Percentiles rank a stretch among this genome's conserved stretches.
Evolutionary conservation across 30 jellyfish, hydroid and myxozoan species (phyloP).

Genomic region (Aurelia sp.): DNA sequence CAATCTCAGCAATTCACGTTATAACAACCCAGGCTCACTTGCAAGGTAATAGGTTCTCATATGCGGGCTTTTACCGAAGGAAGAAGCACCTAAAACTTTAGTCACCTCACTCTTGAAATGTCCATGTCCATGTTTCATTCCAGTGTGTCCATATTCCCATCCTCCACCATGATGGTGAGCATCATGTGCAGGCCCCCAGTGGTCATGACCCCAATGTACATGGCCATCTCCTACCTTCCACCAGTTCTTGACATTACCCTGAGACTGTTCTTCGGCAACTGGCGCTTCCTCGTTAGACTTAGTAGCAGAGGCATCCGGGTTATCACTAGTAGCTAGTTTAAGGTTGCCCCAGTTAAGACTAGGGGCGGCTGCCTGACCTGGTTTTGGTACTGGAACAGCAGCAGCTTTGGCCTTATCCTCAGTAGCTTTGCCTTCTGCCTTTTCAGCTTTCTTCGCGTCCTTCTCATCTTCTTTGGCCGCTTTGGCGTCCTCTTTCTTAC

Average conservation of each 20-base stretch:
- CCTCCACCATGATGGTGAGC: slow-evolving; percentile 94
- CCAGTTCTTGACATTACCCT: slow-evolving; percentile 85
- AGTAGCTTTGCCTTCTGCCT: slow-evolving; percentile 27
- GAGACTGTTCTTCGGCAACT: slow-evolving; percentile 28
- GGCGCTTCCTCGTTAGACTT: slow-evolving; percentile 15
- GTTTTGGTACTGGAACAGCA: slow-evolving; percentile 51
- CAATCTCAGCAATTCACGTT: no score
- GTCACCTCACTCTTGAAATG: slow-evolving; percentile 54
- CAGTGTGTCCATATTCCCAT: slow-evolving; percentile 96
- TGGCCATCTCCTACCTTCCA: slow-evolving; percentile 99
- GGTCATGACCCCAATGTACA: slow-evolving; percentile 99
- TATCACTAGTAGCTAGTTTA: slow-evolving; percentile 22
- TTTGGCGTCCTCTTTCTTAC: slow-evolving; percentile 14
- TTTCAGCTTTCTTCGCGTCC: slow-evolving; percentile 27
- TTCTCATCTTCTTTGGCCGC: slow-evolving; percentile 13
- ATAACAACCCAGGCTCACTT: no score
- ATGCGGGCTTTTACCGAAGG: not conserved
- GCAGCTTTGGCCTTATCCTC: slow-evolving; percentile 31
- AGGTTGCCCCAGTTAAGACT: slow-evolving; percentile 56
- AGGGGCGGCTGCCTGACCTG: slow-evolving; percentile 48
- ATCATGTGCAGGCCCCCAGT: slow-evolving; percentile 96
- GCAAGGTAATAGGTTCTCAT: no score
- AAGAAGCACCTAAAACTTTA: not conserved
- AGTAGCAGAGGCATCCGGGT: slow-evolving; percentile 47
- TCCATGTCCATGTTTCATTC: slow-evolving; percentile 87